Percentiles rank a stretch among this genome's conserved stretches.
Conservation (phyloP, 2,113 vertebrate species). For the Tinamus guttatus region DNA sequence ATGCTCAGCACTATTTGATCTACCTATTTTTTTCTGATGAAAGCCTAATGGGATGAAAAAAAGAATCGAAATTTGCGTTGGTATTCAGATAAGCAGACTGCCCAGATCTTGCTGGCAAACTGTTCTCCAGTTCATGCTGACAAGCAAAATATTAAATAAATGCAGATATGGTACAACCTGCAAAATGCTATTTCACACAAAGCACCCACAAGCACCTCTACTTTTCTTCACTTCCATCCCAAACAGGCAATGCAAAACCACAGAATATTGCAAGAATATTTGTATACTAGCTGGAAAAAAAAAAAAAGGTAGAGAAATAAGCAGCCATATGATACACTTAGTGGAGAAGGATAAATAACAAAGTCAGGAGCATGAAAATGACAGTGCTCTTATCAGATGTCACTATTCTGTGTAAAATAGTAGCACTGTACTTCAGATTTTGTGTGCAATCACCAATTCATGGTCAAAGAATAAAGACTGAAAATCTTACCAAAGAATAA, state of each 20-base stretch:
- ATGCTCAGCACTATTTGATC: not conserved
- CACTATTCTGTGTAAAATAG: not conserved
- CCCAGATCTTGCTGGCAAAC: not conserved
- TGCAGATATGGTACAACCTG: fast-evolving
- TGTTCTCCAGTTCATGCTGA: not conserved
- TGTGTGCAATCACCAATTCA: not conserved
- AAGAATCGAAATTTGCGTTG: not conserved
- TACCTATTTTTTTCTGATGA: not conserved
- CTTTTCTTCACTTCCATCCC: not conserved
- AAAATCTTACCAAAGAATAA: not conserved
- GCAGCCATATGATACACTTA: not conserved
- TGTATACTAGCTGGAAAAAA: not conserved
- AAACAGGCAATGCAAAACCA: not conserved
- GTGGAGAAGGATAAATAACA: not conserved
- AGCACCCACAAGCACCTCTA: not conserved
- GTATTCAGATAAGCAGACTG: not conserved
- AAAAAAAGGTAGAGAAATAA: not conserved
- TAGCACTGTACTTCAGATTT: not conserved
- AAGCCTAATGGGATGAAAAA: not conserved
- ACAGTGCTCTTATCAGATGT: not conserved
- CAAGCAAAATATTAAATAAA: not conserved
- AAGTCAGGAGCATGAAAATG: not conserved
- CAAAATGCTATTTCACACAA: not conserved
- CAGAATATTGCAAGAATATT: not conserved
- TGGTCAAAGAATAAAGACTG: not conserved